These are phyloP conservation scores for Acutogordius australiensis DNA, from an alignment of 2,888 invertebrate species.

Conservation along the genomic window DNA sequence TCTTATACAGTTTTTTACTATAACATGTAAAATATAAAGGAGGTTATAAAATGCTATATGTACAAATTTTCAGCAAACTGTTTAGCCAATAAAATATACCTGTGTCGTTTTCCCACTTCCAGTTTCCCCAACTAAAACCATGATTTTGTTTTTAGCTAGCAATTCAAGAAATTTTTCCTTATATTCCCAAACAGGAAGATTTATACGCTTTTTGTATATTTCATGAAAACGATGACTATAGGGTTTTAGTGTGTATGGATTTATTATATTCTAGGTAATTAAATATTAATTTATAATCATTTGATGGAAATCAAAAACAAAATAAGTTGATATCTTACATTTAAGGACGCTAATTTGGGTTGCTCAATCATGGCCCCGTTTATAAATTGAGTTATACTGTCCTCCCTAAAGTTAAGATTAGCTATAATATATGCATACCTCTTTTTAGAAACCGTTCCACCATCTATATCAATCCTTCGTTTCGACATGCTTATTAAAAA, in stretches of 20 bases:
- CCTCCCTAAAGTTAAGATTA: not conserved
- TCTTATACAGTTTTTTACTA: too few relatives aligned
- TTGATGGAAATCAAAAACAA: not conserved
- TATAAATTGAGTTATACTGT: too few relatives aligned
- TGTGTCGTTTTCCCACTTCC: constrained; percentile 99
- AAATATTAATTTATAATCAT: not conserved
- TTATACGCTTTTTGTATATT: constrained; percentile 52
- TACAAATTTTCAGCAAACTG: not conserved
- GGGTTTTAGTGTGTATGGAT: constrained; percentile 48
- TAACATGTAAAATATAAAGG: too few relatives aligned
- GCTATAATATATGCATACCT: not conserved
- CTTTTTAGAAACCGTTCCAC: constrained; percentile 5
- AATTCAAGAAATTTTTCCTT: constrained; percentile 74
- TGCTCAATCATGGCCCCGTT: too few relatives aligned
- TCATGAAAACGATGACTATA: constrained; percentile 65
- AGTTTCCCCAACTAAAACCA: constrained; percentile 87
- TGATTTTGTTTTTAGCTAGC: constrained; percentile 63
- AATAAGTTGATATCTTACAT: too few relatives aligned
- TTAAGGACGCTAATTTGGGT: too few relatives aligned
- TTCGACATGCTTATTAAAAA: not conserved
- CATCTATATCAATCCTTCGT: constrained; percentile 5
- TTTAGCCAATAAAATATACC: constrained; percentile 17
- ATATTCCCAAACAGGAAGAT: constrained; percentile 89
- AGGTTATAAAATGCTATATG: too few relatives aligned
- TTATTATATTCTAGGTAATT: constrained; percentile 24